Base-by-base conservation (phyloP, 2,888 invertebrate genomes). In the Subacronicta megacephala region DNA sequence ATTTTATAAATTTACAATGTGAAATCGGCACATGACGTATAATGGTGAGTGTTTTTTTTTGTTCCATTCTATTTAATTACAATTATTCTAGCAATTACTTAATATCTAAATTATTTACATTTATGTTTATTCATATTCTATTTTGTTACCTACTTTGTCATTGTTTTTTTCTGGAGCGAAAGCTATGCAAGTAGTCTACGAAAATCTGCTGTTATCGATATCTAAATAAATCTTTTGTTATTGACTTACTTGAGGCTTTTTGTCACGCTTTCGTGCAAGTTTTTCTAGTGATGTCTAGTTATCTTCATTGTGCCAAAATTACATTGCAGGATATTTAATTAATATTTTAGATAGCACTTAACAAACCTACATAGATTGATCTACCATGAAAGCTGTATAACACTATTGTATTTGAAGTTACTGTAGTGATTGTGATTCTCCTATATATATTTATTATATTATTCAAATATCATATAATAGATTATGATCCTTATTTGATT, bases 21-120 rank as follows among this genome's bases (percentile, higher is more conserved):
- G 83, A 88, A 85, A 82, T 83, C 78, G 81, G 78, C 80, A 75
- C 62, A 65, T 83, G 77, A 78, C 77, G 79, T 77, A 80, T 69
- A 77, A 86, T 85, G 85, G 88, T 89, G 63, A 85, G 89, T 82
- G 35, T 29, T 57, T 78, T 81, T 75, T 69, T 74, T 26, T 2
- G 10, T 26, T 26, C 26, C 10, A 50, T 51, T 59, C 29, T 29
- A 41, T 40, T 38, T 18, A 7, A 43, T 51, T 44, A 35, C 3
- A 13, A 15, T 23, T 37, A 15, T 23, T 37, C 23, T 62, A 49
- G 36, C 23, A 38, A 35, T 36, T 42, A n/a, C 13, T 29, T 35
- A 65, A 58, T 64, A 69, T 35, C 5, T 12, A 26, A 2, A 41
- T 16, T 3, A 33, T 23, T 7, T 12, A 33, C 43, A 18, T 38